A percentile compares a stretch with the other conserved stretches of the same genome.
phyloP scores from a whole-genome alignment of 2,888 invertebrate genomes.

The Athalia cordata region DNA sequence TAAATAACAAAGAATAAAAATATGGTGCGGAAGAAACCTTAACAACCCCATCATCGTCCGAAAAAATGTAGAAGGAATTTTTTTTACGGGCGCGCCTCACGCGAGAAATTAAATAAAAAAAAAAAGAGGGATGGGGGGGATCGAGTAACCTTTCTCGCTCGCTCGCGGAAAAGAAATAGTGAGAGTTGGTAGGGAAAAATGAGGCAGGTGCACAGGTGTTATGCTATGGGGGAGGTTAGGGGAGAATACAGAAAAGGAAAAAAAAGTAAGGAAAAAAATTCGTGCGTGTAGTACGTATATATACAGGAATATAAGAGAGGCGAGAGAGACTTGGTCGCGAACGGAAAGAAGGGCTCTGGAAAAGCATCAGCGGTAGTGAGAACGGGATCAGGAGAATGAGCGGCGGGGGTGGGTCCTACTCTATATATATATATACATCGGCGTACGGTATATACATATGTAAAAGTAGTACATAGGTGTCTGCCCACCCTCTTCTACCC shows the following conservation, averaged over 20 bases:
- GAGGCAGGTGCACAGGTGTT: slow-evolving; percentile 33
- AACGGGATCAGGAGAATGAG: slow-evolving; percentile 16
- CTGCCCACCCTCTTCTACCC: slow-evolving; percentile 59
- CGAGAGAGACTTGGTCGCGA: slow-evolving; percentile 51
- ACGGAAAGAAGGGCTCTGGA: slow-evolving; percentile 53
- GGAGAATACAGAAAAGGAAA: not conserved
- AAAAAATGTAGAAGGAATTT: no score
- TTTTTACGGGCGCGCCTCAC: not conserved
- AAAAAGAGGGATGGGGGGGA: no score
- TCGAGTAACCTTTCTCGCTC: no score
- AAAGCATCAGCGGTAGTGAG: slow-evolving; percentile 29
- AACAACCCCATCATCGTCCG: not conserved
- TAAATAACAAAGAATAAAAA: slow-evolving; percentile 4
- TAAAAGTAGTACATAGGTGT: slow-evolving; percentile 54
- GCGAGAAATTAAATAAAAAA: slow-evolving; percentile 6
- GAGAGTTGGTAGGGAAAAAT: slow-evolving; percentile 37
- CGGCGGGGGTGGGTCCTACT: slow-evolving; percentile 50
- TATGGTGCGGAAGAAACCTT: not conserved
- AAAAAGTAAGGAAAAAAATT: slow-evolving; percentile 47
- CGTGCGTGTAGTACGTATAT: slow-evolving; percentile 54
- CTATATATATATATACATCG: slow-evolving; percentile 43
- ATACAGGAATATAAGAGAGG: no score
- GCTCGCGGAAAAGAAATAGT: slow-evolving; percentile 9
- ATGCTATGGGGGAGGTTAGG: slow-evolving; percentile 21
- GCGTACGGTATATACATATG: slow-evolving; percentile 42